A percentile compares a stretch with the other conserved stretches of the same genome.
phyloP scores from a whole-genome alignment of 2,113 vertebrate genomes.

The Psophia crepitans region DNA sequence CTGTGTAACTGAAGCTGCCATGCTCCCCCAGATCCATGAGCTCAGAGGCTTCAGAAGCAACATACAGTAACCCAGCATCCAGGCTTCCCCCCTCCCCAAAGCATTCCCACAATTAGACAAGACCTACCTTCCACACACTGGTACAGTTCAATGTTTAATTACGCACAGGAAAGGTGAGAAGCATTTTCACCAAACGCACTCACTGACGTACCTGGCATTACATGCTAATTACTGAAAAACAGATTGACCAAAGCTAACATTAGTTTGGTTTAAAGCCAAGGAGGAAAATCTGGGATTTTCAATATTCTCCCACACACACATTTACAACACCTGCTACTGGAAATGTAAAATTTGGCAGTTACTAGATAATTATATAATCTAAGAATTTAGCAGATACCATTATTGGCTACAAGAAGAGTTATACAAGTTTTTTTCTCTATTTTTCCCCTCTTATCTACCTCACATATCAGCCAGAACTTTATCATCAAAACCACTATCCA shows the following conservation, averaged over 20 bases:
- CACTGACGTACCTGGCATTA: background rate
- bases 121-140: background rate
- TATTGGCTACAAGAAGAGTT: background rate
- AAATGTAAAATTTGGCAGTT: background rate
- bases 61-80: fast-evolving
- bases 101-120: background rate
- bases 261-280: background rate
- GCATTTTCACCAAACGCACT: background rate
- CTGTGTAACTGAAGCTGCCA: background rate
- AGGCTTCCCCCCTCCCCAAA: fast-evolving
- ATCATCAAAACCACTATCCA: background rate
- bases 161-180: background rate
- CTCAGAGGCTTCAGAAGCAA: background rate
- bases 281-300: background rate
- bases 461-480: background rate
- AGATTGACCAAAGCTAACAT: background rate
- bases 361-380: background rate
- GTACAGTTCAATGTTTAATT: background rate
- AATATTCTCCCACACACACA: background rate
- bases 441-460: background rate
- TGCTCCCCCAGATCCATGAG: background rate
- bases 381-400: background rate
- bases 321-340: background rate
- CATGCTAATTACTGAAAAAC: background rate
- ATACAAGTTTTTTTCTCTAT: background rate